Evolutionary conservation across 2,113 vertebrate species (phyloP), one percentile per base, ranked within the genome.

Genomic region (Prunella himalayana): DNA sequence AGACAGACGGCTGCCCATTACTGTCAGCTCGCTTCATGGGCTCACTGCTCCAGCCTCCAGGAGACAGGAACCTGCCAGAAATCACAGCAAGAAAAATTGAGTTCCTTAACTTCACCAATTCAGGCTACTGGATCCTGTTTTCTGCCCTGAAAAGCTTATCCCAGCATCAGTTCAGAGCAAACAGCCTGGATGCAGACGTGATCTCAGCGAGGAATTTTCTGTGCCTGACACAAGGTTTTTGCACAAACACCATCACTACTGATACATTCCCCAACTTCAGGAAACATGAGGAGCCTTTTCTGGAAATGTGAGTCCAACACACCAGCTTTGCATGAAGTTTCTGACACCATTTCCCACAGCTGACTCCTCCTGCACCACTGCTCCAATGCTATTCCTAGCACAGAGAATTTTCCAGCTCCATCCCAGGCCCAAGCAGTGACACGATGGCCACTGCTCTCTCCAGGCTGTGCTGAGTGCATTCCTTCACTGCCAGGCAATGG

Each of bases 221-320:
- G 45, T 13, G 33, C 54, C 45, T 63, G 71, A 41, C 13, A 28
- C 9, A 6, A 1, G 2, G 7, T 30, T 35, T 59, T 21, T 44
- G 24, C 31, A 78, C 2, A 65, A 24, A 8, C 41, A 82, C 19
- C 18, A 7, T 7, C n/a, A 49, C 41, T 15, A 7, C 33, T 9
- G 50, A 17, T 2, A 9, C 3, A 14, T 3, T 41, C 68, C 66
- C 68, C n/a, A 41, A 35, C 37, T 33, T 51, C 12, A 35, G 80
- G 44, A 27, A 47, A 31, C 31, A 28, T 35, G 50, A 53, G 9
- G 18, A 87, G 44, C n/a, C 15, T 76, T 66, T 92, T 47, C 28
- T 57, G 41, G 60, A 27, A 54, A 17, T 0, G 2, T 0, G 3
- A 65, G 15, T 72, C 63, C 76, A 50, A 27, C 10, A 16, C 0